Conservation (phyloP, 1,140 invertebrate species). For the Nephila pilipes region DNA sequence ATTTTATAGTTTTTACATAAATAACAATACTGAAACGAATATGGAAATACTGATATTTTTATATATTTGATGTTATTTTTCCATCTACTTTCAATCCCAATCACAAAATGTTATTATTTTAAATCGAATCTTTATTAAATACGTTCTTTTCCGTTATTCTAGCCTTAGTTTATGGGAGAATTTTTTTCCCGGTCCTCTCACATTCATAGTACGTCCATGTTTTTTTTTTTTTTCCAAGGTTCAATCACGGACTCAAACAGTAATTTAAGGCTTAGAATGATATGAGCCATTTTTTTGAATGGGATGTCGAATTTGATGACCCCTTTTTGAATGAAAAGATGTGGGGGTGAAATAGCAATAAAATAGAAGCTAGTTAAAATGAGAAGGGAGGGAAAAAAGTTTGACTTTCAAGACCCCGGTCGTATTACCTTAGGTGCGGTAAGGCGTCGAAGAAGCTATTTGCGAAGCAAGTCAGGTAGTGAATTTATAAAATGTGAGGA, state of each 20-base stretch:
- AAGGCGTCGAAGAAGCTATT: conserved; percentile 9
- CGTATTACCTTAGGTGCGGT: conserved; percentile 30
- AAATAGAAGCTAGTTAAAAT: background rate
- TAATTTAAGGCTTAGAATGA: conserved; percentile 19
- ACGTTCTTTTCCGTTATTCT: background rate
- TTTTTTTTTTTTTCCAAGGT: background rate
- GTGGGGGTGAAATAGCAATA: conserved; percentile 32
- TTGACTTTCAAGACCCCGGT: conserved; percentile 21
- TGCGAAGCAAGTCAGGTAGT: background rate
- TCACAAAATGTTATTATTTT: background rate
- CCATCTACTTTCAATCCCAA: too few relatives aligned
- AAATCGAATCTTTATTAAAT: background rate
- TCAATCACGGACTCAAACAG: background rate
- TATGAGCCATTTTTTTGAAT: conserved; percentile 22
- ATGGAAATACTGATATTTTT: too few relatives aligned
- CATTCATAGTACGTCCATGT: background rate
- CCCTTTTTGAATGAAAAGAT: conserved; percentile 22
- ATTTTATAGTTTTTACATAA: too few relatives aligned
- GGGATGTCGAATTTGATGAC: conserved; percentile 28
- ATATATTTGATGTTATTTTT: too few relatives aligned
- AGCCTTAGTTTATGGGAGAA: background rate
- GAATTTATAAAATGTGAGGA: conserved; percentile 44
- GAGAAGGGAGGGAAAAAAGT: background rate
- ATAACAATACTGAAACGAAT: too few relatives aligned
- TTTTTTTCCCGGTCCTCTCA: background rate